Conservation (phyloP, 2,888 invertebrate genomes). For the Saturnia pavonia region DNA sequence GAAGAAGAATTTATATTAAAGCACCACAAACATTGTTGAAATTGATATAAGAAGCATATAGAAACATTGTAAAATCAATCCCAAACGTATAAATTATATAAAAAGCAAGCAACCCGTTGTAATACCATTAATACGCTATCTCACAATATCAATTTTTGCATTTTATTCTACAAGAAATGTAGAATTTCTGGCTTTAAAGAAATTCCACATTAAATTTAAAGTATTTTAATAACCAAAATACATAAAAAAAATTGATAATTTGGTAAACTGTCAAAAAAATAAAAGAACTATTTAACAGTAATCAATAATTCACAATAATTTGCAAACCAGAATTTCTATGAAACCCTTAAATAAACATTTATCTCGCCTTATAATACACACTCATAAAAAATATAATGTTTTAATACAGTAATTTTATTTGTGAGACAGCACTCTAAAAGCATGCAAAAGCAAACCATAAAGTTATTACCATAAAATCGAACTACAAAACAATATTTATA, state of each 20-base stretch:
- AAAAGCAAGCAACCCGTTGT: not conserved
- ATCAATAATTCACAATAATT: not conserved
- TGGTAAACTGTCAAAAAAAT: not conserved
- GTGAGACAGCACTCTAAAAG: not conserved
- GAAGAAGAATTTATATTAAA: not conserved
- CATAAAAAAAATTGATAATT: not conserved
- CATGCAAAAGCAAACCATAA: constrained; percentile 2
- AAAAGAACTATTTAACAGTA: not conserved
- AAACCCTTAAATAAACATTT: not conserved
- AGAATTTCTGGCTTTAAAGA: not conserved
- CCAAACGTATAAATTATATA: not conserved
- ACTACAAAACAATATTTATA: not conserved
- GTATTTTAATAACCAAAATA: not conserved
- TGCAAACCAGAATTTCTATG: not conserved
- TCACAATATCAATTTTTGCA: not conserved
- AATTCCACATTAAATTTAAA: too few relatives aligned
- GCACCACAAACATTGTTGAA: not conserved
- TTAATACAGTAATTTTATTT: not conserved
- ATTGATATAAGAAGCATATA: not conserved
- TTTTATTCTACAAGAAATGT: not conserved
- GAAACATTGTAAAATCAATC: not conserved
- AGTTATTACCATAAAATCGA: constrained; percentile 2
- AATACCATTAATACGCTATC: not conserved
- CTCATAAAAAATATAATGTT: not conserved
- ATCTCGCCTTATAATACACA: not conserved